Base-by-base conservation (phyloP, 2,797 vertebrate genomes). In the Gambelia wislizenii region DNA sequence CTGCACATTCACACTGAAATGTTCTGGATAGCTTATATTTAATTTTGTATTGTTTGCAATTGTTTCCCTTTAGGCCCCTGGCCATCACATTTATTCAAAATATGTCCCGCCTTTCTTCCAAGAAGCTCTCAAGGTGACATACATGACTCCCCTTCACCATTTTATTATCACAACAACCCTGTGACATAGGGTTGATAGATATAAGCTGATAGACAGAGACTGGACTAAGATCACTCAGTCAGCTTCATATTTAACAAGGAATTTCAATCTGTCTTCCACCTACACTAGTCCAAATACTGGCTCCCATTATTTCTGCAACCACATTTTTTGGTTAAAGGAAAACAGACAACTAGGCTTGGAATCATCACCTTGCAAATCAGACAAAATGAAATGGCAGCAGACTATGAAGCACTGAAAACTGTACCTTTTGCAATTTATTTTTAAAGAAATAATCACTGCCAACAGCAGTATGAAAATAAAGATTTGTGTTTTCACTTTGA, bases 291-390 rank as follows among this genome's bases (percentile, higher is more conserved):
- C 22, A 59, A 56, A 27, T 12, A 59, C 6, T 22, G 78, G 18
- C n/a, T 59, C 61, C n/a, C 5, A 36, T 30, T 47, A 47, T 83
- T 47, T 67, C 18, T 33, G 39, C 30, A 85, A 86, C 13, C 42
- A 76, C 25, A 6, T 12, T 52, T 49, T 39, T 1, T 39, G 1
- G 33, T 64, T 42, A 39, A 22, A 2, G 44, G 14, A 59, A 36
- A 85, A 14, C 25, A 44, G 47, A 39, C 6, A 6, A 59, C 25
- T 39, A 76, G 9, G 47, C 25, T 47, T 16, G 56, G 8, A 49
- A 39, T 42, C 1, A 76, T 61, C n/a, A 42, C 12, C 42, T 83
- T 82, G 78, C 78, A 91, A 64, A 64, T 72, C 52, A 92, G 47
- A 69, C 22, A 9, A 80, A 22, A 14, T 6, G 75, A 30, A 52